A percentile compares a stretch with the other conserved stretches of the same genome.
Conservation (phyloP, 2,113 vertebrate species). For the Bubalus kerabau region DNA sequence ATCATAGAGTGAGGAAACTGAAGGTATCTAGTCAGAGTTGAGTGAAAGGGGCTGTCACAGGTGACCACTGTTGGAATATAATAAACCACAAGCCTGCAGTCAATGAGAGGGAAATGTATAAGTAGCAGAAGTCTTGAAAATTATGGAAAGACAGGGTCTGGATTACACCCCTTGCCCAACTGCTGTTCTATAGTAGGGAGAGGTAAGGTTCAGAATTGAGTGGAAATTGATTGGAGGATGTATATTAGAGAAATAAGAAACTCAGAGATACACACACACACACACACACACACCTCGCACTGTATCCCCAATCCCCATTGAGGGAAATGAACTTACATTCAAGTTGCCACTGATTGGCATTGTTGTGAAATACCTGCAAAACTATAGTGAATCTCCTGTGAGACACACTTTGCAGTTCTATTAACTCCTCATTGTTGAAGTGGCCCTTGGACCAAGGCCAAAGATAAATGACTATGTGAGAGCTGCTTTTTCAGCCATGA, state of each 20-base stretch:
- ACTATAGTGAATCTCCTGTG: rapidly evolving
- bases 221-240: neutral
- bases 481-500: neutral
- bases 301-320: rapidly evolving
- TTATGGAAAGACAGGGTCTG: neutral
- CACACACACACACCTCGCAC: neutral
- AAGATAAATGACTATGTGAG: neutral
- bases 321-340: neutral
- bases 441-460: neutral
- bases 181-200: neutral
- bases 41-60: rapidly evolving
- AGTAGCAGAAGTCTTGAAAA: neutral
- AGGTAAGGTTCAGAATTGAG: neutral
- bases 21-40: rapidly evolving
- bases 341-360: rapidly evolving
- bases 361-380: rapidly evolving
- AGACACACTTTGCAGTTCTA: rapidly evolving
- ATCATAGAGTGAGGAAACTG: neutral
- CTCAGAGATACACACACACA: rapidly evolving
- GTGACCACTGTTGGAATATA: neutral
- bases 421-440: neutral
- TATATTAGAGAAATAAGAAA: neutral
- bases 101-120: neutral
- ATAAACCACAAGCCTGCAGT: neutral
- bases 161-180: neutral